Evolutionary conservation across 1,140 invertebrate species (phyloP), one percentile per base, ranked within the genome.

Genomic region (Pogonomyrmex californicus): DNA sequence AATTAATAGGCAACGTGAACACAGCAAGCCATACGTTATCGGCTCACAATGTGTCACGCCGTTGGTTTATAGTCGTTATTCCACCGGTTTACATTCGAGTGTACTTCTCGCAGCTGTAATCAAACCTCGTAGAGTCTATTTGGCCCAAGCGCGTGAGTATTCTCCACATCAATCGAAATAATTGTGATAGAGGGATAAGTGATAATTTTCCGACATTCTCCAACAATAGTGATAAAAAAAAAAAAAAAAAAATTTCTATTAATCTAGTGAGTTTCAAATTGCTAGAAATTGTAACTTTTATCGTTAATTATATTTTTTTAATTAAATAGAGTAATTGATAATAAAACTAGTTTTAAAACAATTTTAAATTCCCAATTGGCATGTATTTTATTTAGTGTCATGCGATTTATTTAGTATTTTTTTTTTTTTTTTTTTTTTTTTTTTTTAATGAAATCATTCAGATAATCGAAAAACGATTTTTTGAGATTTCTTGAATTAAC

Each of bases 1-100:
- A 70, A 81, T 68, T 81, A 81, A 81, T 81, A 81, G 62, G 77
- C 77, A 81, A 68, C 77, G 63, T 54, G 63, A 81, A 81, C 77
- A 78, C 60, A 44, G 17, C 60, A 81, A 36, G 23, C 49, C 47
- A 23, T 81, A 70, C 63, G 70, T 81, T 81, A 81, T 81, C 63
- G 77, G 77, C 47, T 68, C n/a, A 33, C 33, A 51, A 49, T 81
- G 47, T 54, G 63, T 81, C 77, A 81, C 63, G 77, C 47, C 47
- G 36, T 23, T 33, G 47, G 77, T 81, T 81, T 81, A 81, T 81
- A 51, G 47, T 54, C 63, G 77, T 81, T 81, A 70, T 81, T 81
- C 77, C 63, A 17, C 7, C 38, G 77, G 33, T 81, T 70, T 81
- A 81, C 77, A 81, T 81, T 68, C 63, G 63, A 81, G 77, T 68